Percentiles rank a stretch among this genome's conserved stretches.
These are phyloP conservation scores for Bufo bufo DNA, from an alignment of 2,113 vertebrate genomes.

Conservation along the genomic window DNA sequence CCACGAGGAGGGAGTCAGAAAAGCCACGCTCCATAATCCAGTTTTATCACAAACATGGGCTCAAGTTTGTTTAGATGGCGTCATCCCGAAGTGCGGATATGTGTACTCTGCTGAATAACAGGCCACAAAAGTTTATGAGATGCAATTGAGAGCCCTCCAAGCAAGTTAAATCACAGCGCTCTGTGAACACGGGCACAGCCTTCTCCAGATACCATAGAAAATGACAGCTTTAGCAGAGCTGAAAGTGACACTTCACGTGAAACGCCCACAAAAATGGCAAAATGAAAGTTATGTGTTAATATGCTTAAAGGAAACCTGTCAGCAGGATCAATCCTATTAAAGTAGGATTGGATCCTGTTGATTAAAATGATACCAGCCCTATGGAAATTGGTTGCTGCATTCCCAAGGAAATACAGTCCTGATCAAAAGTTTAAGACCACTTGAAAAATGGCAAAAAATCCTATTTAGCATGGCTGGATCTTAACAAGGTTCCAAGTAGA, in stretches of 20 bases:
- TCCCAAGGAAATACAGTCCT: too few relatives aligned
- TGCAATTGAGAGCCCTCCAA: conserved; percentile 26
- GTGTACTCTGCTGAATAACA: conserved; percentile 1
- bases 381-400: too few relatives aligned
- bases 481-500: too few relatives aligned
- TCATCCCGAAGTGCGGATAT: conserved; percentile 29
- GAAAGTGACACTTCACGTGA: neutral
- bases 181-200: neutral
- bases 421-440: too few relatives aligned
- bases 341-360: too few relatives aligned
- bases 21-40: neutral
- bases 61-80: conserved; percentile 48
- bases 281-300: too few relatives aligned
- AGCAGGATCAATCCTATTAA: too few relatives aligned
- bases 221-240: neutral
- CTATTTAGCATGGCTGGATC: too few relatives aligned
- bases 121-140: conserved; percentile 40
- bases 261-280: too few relatives aligned
- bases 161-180: neutral
- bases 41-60: conserved; percentile 23
- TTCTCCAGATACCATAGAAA: neutral
- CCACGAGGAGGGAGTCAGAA: neutral
- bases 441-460: too few relatives aligned
- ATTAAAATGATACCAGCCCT: too few relatives aligned
- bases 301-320: too few relatives aligned